Evolutionary conservation across 1,140 invertebrate species (phyloP).

Genomic region (Achatina immaculata): DNA sequence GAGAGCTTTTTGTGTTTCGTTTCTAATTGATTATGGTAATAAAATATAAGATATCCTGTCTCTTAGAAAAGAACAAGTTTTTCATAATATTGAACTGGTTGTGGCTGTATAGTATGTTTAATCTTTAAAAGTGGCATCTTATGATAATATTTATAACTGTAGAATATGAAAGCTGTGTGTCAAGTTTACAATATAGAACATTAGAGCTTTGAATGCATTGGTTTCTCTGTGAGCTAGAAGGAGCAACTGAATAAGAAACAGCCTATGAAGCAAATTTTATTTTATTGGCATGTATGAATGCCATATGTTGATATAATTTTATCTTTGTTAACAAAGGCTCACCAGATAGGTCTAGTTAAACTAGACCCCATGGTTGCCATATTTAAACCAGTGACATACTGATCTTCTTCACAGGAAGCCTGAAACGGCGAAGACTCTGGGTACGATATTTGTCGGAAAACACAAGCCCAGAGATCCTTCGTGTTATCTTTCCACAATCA

Average conservation of each 20-base stretch:
- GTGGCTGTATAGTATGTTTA: too few species aligned
- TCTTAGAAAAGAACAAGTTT: too few species aligned
- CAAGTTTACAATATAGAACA: too few species aligned
- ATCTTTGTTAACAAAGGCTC: not conserved
- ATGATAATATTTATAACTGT: too few species aligned
- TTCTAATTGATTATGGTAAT: too few species aligned
- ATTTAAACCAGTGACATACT: constrained; percentile 13
- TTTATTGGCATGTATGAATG: not conserved
- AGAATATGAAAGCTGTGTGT: too few species aligned
- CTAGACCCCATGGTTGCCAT: not conserved
- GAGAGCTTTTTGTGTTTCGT: not conserved
- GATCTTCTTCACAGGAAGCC: constrained; percentile 31
- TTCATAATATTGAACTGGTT: too few species aligned
- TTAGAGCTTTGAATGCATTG: not conserved
- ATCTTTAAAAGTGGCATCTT: too few species aligned
- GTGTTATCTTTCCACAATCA: constrained; percentile 33
- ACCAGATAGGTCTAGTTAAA: not conserved
- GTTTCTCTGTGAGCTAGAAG: not conserved
- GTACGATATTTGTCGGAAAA: constrained; percentile 30
- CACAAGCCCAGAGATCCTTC: constrained; percentile 32
- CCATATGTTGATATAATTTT: not conserved
- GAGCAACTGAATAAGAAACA: not conserved
- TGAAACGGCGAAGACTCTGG: constrained; percentile 32
- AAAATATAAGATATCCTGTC: too few species aligned
- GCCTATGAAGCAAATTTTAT: not conserved